phyloP scores from a whole-genome alignment of 2,888 invertebrate species.

The Neoscelio sp. region DNA sequence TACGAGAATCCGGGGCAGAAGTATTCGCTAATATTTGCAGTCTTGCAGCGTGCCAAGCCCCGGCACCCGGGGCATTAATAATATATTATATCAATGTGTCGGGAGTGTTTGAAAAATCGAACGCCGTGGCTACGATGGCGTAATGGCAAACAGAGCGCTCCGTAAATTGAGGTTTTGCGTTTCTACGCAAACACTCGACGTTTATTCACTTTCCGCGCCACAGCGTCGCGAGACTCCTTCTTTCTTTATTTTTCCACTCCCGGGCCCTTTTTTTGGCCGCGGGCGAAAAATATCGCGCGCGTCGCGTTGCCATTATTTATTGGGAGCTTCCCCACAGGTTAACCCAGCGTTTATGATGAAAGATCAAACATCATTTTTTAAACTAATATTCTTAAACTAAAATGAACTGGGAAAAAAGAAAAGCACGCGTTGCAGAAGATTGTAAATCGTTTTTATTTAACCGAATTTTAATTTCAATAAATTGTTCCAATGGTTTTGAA shows the following conservation, averaged over 20 bases:
- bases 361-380: conserved; percentile 52
- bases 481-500: no score
- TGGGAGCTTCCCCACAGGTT: conserved; percentile 42
- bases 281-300: conserved; percentile 67
- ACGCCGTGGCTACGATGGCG: conserved; percentile 51
- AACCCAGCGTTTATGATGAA: conserved; percentile 46
- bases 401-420: no score
- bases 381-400: conserved; percentile 28
- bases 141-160: conserved; percentile 74
- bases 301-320: conserved; percentile 53
- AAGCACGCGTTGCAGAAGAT: no score
- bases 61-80: conserved; percentile 79
- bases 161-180: conserved; percentile 78
- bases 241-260: conserved; percentile 58
- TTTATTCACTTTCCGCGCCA: conserved; percentile 61
- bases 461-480: no score
- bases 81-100: conserved; percentile 77
- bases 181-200: conserved; percentile 80
- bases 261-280: conserved; percentile 56
- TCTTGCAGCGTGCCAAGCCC: conserved; percentile 76
- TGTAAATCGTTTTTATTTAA: no score
- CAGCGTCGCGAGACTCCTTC: conserved; percentile 61
- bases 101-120: conserved; percentile 74
- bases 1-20: conserved; percentile 24
- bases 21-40: conserved; percentile 73